A percentile compares a stretch with the other conserved stretches of the same genome.
Evolutionary conservation across 2,888 invertebrate species (phyloP).

Genomic region (Xanthia icteritia): DNA sequence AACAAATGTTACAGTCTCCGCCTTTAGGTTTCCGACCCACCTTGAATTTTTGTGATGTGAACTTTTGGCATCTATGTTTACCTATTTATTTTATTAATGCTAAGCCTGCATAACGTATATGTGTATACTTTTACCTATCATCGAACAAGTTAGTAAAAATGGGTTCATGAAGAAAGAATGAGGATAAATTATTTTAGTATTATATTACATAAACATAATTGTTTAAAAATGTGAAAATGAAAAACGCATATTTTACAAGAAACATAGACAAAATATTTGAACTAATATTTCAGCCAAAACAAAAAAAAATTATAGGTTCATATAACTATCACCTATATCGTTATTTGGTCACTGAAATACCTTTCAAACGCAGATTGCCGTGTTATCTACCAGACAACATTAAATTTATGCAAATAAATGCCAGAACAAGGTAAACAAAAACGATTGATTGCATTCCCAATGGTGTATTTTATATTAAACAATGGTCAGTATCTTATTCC

Average conservation of each 20-base stretch:
- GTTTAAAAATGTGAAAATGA: background rate
- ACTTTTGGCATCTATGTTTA: constrained; percentile 23
- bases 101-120: background rate
- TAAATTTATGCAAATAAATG: constrained; percentile 69
- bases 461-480: constrained; percentile 65
- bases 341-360: constrained; percentile 53
- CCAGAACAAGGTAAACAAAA: constrained; percentile 60
- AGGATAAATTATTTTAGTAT: no score
- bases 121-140: background rate
- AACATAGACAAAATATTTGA: background rate
- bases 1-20: no score
- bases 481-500: constrained; percentile 68
- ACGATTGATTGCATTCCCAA: constrained; percentile 63
- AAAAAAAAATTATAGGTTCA: background rate
- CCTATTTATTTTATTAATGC: constrained; percentile 23
- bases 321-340: background rate
- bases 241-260: background rate
- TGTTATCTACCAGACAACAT: constrained; percentile 52
- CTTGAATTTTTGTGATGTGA: constrained; percentile 35
- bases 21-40: constrained; percentile 7
- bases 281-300: background rate
- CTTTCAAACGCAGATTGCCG: constrained; percentile 47
- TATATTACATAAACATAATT: no score
- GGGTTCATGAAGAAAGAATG: background rate
- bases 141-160: background rate